Base-by-base conservation (phyloP, 2,888 invertebrate genomes). In the Sinopyrophorus schimmeli region DNA sequence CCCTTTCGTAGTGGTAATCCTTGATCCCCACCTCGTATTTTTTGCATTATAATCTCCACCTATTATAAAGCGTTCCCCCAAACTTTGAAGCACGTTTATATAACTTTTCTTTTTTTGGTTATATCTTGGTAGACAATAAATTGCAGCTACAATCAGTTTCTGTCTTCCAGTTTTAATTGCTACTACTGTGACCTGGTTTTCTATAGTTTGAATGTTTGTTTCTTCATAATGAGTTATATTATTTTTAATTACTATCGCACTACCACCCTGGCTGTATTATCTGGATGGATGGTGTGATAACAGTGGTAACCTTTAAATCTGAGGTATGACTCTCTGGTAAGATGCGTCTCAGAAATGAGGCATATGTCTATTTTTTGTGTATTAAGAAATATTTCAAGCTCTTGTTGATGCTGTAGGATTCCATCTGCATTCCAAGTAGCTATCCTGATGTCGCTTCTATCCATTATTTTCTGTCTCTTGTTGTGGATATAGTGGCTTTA, bases 101-200 rank as follows among this genome's bases (percentile, higher is more conserved):
- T 54, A 61, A 35, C 43, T 27, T 18, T 55, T 38, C 49, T 50
- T 32, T 38, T 53, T 52, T 5, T 60, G 51, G 18, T 31, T 46
- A 18, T 61, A 58, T 17, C 53, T 56, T 2, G 62, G 60, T 3
- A 59, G 59, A 6, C 54, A 62, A 16, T 63, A 59, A 20, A 43
- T 27, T 23, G 55, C 39, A 14, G 47, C 31, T 32, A 32, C 23
- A 6, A 20, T 34, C 3, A 42, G 18, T 20, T 31, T 27, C 5
- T 32, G 27, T 18, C 23, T 27, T 6, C 9, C 15, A 15, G 18
- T 27, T 17, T 42, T 47, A 20, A 34, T 28, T 16, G 23, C 42
- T 23, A 47, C 35, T 17, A 20, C 32, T 34, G 41, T 47, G 26
- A 39, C 47, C 23, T 47, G 35, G n/a, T 23, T 20, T 23, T 34